Evolutionary conservation across 1,140 invertebrate species (phyloP).

Genomic region (Lanistes nyassanus): DNA sequence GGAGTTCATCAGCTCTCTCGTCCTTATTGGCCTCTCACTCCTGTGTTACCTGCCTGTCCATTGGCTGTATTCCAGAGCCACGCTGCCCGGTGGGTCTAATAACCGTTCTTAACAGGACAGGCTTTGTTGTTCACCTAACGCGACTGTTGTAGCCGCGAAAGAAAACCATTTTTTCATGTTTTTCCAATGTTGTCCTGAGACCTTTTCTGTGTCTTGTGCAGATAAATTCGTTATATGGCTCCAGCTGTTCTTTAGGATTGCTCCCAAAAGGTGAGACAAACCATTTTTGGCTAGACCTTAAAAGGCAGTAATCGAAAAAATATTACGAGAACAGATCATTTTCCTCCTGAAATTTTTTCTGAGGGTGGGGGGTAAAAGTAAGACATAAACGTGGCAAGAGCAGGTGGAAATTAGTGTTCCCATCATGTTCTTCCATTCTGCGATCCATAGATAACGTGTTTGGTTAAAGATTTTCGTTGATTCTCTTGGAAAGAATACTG

Average conservation of each 20-base stretch:
- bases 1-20: slow-evolving; percentile 39
- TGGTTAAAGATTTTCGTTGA: too few species aligned
- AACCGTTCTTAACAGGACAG: not conserved
- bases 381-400: too few species aligned
- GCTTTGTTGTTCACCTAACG: not conserved
- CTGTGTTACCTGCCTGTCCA: slow-evolving; percentile 38
- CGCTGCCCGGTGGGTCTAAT: slow-evolving; percentile 31
- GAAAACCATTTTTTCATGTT: not conserved
- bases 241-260: slow-evolving; percentile 35
- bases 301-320: too few species aligned
- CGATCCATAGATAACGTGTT: too few species aligned
- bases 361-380: too few species aligned
- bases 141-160: not conserved
- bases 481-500: too few species aligned
- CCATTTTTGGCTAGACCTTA: too few species aligned
- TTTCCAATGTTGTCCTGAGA: not conserved
- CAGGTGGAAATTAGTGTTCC: too few species aligned
- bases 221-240: slow-evolving; percentile 33
- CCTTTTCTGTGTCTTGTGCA: not conserved
- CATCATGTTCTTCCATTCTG: too few species aligned
- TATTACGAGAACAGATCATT: too few species aligned
- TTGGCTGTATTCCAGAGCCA: slow-evolving; percentile 29
- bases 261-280: slow-evolving; percentile 30
- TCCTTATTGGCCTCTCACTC: slow-evolving; percentile 33
- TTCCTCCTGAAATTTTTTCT: too few species aligned